These are phyloP conservation scores for Ondatra zibethicus DNA, from an alignment of 2,113 vertebrate species.

Conservation along the genomic window DNA sequence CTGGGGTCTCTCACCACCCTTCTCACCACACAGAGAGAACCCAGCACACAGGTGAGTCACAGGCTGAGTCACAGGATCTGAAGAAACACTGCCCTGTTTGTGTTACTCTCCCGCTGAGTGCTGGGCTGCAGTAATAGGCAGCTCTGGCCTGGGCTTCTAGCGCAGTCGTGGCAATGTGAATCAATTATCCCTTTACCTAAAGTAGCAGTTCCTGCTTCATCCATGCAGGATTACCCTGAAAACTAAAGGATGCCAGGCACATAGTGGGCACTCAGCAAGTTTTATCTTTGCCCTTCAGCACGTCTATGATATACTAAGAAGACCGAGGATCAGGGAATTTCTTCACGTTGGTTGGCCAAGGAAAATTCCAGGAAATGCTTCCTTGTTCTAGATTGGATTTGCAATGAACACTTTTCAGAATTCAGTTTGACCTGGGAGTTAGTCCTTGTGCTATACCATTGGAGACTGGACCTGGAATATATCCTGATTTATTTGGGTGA, in stretches of 20 bases:
- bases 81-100: background rate
- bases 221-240: background rate
- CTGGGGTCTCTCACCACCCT: background rate
- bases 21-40: background rate
- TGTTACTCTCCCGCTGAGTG: background rate
- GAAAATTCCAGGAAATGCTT: background rate
- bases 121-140: background rate
- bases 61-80: background rate
- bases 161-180: background rate
- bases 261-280: background rate
- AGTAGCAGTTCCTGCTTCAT: background rate
- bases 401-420: slow-evolving; percentile 9
- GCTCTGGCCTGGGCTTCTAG: background rate
- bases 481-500: background rate
- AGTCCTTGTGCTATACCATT: background rate
- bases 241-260: background rate
- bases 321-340: background rate
- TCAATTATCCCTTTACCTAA: background rate
- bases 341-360: background rate
- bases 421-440: slow-evolving; percentile 27
- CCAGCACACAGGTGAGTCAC: background rate
- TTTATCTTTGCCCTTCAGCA: background rate
- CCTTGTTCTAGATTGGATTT: slow-evolving; percentile 8
- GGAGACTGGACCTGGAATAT: background rate
- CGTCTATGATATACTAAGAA: background rate